Evolutionary conservation across 2,797 vertebrate species (phyloP).

Genomic region (Clarias fuscus): DNA sequence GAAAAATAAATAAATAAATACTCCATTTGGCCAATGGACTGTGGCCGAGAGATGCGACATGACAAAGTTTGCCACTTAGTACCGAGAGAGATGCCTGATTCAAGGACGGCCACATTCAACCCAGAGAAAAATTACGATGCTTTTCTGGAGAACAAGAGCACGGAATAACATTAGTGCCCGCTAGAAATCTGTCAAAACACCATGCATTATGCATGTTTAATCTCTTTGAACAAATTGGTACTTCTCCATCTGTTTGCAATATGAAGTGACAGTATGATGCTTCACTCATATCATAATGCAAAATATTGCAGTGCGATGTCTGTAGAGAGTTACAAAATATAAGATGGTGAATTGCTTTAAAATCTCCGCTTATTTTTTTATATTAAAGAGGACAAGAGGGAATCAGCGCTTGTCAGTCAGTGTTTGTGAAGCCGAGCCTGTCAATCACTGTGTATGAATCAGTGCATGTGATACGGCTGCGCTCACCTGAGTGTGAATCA

Average conservation of each 20-base stretch:
- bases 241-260: constrained; percentile 28
- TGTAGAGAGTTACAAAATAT: background rate
- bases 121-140: background rate
- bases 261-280: background rate
- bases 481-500: background rate
- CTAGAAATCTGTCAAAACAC: constrained; percentile 19
- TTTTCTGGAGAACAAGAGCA: constrained; percentile 5
- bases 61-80: constrained; percentile 60
- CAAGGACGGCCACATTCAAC: constrained; percentile 42
- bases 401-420: background rate
- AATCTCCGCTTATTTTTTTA: background rate
- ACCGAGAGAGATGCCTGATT: constrained; percentile 46
- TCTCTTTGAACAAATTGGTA: constrained; percentile 35
- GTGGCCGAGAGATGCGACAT: constrained; percentile 62
- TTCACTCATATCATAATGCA: constrained; percentile 8
- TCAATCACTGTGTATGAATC: background rate
- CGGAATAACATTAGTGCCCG: constrained; percentile 13
- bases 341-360: background rate
- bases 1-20: constrained; percentile 54
- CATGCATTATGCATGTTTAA: constrained; percentile 38
- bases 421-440: background rate
- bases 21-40: constrained; percentile 67
- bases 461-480: background rate
- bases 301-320: background rate
- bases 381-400: background rate